These are phyloP conservation scores for Lepidostoma basale DNA, from an alignment of 1,140 invertebrate genomes.

Conservation along the genomic window DNA sequence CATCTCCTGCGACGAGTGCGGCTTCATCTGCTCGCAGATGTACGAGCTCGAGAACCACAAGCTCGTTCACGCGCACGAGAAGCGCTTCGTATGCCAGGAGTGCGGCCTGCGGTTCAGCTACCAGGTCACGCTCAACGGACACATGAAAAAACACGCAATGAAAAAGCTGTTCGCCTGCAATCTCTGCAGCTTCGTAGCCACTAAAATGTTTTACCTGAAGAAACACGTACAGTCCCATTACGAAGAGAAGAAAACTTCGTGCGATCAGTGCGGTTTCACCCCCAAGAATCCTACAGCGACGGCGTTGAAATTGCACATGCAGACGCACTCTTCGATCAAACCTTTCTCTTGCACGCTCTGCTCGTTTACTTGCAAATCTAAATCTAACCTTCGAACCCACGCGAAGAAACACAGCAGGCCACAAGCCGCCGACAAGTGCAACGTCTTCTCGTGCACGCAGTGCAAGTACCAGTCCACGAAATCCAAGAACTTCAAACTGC, in stretches of 20 bases:
- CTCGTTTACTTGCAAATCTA: conserved; percentile 1
- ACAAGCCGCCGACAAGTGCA: background rate
- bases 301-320: conserved; percentile 7
- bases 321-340: conserved; percentile 22
- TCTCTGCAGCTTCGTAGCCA: conserved; percentile 9
- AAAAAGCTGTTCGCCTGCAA: conserved; percentile 20
- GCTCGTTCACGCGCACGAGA: conserved; percentile 58
- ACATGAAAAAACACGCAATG: conserved; percentile 23
- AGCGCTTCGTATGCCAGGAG: conserved; percentile 49
- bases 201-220: conserved; percentile 22
- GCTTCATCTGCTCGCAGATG: conserved; percentile 3
- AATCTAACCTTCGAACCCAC: conserved; percentile 7
- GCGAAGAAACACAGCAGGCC: conserved; percentile 7
- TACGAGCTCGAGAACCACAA: conserved; percentile 56
- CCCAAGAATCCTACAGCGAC: conserved; percentile 35
- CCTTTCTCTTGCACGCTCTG: conserved; percentile 20
- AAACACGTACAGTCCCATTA: conserved; percentile 53
- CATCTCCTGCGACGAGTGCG: conserved; percentile 28
- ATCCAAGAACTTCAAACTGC: conserved; percentile 16
- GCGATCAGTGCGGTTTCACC: conserved; percentile 48
- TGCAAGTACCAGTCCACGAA: conserved; percentile 22
- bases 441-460: conserved; percentile 4
- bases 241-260: conserved; percentile 39
- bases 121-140: conserved; percentile 20
- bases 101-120: conserved; percentile 18